These are phyloP conservation scores for Amphiprion percula DNA, from an alignment of 2,113 vertebrate species.

Conservation along the genomic window DNA sequence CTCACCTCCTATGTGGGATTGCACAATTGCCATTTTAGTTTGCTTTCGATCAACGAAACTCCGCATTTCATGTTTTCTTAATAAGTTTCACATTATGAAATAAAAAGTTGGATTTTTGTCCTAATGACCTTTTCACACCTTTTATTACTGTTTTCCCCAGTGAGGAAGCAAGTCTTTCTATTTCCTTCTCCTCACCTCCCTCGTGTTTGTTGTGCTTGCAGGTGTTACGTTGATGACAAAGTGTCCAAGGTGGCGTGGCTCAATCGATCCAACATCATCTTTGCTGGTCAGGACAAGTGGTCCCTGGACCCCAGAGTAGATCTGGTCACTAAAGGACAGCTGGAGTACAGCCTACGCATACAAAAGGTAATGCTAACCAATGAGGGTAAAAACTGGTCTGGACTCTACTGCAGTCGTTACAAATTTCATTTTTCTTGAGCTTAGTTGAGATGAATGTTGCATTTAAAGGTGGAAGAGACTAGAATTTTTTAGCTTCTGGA, in stretches of 20 bases:
- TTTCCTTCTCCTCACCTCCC: conserved; percentile 14
- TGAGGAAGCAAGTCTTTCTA: background rate
- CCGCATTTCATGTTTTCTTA: background rate
- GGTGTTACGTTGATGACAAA: conserved; percentile 98
- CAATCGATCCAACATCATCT: conserved; percentile 99
- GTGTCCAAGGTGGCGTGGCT: conserved; percentile 99
- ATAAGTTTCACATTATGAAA: background rate
- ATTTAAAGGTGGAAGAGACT: background rate
- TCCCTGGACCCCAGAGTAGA: conserved; percentile 97
- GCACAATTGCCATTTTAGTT: background rate
- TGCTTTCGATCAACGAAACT: background rate
- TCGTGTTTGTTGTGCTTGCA: conserved; percentile 68
- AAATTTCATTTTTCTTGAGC: background rate
- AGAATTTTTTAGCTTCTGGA: background rate
- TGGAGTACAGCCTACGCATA: conserved; percentile 98
- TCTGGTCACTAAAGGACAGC: conserved; percentile 94
- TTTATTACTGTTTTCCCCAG: background rate
- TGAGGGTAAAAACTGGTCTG: background rate
- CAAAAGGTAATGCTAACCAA: conserved; percentile 85
- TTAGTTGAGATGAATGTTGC: background rate
- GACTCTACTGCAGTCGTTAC: too few species aligned
- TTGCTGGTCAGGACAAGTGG: conserved; percentile 98
- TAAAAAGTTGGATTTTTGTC: background rate
- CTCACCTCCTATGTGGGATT: background rate
- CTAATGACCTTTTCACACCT: background rate